phyloP scores from a whole-genome alignment of 2,888 invertebrate genomes.

The Polydrusus cervinus region DNA sequence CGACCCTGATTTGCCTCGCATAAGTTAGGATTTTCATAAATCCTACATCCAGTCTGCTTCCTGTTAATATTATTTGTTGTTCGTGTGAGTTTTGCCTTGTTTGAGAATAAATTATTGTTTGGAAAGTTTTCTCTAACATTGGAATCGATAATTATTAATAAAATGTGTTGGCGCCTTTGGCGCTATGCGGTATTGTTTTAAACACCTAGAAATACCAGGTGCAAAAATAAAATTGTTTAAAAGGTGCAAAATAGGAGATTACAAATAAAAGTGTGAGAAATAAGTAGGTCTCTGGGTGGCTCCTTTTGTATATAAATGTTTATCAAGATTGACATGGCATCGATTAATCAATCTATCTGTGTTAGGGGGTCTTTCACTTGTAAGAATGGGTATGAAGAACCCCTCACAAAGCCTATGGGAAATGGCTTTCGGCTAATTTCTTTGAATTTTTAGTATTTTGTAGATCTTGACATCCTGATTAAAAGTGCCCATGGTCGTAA shows the following conservation, averaged over 20 bases:
- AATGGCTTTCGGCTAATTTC: too few relatives aligned
- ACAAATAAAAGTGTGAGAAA: slow-evolving; percentile 12
- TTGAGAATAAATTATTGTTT: slow-evolving; percentile 57
- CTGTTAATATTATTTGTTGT: slow-evolving; percentile 52
- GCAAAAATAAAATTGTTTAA: slow-evolving; percentile 36
- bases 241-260: background rate
- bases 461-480: too few relatives aligned
- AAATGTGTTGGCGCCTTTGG: slow-evolving; percentile 38
- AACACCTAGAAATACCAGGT: slow-evolving; percentile 45
- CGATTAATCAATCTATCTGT: background rate
- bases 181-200: slow-evolving; percentile 43
- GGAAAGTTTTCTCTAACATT: slow-evolving; percentile 57
- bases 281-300: slow-evolving; percentile 4
- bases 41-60: slow-evolving; percentile 50
- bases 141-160: slow-evolving; percentile 56
- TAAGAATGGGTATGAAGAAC: too few relatives aligned
- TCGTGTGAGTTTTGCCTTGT: slow-evolving; percentile 53
- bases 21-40: slow-evolving; percentile 45
- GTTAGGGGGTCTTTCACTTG: too few relatives aligned
- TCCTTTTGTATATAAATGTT: background rate
- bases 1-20: slow-evolving; percentile 34
- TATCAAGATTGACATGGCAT: background rate
- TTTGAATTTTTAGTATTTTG: too few relatives aligned
- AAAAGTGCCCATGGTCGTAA: too few relatives aligned
- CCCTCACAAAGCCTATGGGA: too few relatives aligned